These are phyloP conservation scores for Anticlea derivata DNA, from an alignment of 2,888 invertebrate genomes.

Conservation along the genomic window DNA sequence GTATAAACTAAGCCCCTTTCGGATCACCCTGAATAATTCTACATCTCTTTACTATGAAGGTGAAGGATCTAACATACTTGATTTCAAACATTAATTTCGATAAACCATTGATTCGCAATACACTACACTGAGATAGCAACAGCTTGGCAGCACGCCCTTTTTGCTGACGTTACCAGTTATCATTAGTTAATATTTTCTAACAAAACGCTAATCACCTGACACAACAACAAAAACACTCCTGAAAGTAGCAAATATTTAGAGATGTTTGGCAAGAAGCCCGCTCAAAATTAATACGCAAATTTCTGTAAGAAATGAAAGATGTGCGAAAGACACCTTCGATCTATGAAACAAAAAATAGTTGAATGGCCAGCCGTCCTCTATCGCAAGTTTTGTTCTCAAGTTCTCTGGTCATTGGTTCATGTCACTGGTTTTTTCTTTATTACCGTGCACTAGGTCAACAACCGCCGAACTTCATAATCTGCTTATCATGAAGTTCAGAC, in stretches of 20 bases:
- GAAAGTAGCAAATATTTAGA: constrained; percentile 5
- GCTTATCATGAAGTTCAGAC: too few relatives aligned
- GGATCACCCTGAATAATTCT: too few relatives aligned
- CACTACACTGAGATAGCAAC: background rate
- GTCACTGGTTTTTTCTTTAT: too few relatives aligned
- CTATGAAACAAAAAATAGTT: background rate
- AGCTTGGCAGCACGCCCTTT: constrained; percentile 5
- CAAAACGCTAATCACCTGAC: constrained; percentile 10
- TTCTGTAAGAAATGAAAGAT: background rate
- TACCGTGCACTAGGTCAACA: too few relatives aligned
- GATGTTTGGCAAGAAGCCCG: constrained; percentile 10
- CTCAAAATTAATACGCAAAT: background rate
- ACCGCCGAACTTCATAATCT: too few relatives aligned
- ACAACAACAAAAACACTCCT: background rate
- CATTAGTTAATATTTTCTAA: constrained; percentile 4
- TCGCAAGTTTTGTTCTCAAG: too few relatives aligned
- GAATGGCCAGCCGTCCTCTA: background rate
- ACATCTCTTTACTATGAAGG: too few relatives aligned
- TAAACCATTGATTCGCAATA: background rate
- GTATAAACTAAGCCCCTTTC: too few relatives aligned
- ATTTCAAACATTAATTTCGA: background rate
- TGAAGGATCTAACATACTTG: too few relatives aligned
- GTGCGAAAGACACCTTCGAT: constrained; percentile 2
- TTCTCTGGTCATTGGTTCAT: too few relatives aligned
- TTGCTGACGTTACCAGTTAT: background rate